A percentile compares a stretch with the other conserved stretches of the same genome.
Conservation (phyloP, 2,113 vertebrate species). For the Xiphophorus maculatus region DNA sequence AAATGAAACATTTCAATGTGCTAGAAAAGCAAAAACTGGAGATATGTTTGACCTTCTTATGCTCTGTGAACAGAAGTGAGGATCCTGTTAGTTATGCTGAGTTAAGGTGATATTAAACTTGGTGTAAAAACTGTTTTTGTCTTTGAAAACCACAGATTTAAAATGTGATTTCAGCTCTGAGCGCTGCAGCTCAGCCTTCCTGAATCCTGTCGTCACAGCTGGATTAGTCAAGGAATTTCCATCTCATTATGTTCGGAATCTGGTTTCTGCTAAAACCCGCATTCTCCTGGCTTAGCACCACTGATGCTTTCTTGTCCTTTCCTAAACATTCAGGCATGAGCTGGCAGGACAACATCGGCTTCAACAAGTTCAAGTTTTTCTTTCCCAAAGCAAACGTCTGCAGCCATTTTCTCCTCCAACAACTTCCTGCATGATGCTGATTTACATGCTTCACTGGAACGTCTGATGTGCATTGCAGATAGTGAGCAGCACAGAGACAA, state of each 20-base stretch:
- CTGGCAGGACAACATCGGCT: conserved; percentile 13
- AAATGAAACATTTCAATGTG: background rate
- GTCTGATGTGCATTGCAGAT: background rate
- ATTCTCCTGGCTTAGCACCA: conserved; percentile 61
- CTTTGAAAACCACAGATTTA: background rate
- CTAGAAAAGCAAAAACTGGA: background rate
- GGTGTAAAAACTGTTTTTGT: background rate
- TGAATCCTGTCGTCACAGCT: conserved; percentile 47
- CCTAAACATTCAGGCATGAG: conserved; percentile 40
- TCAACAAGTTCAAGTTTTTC: conserved; percentile 10
- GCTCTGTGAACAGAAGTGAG: no score
- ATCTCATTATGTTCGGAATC: conserved; percentile 72
- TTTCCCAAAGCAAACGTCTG: background rate
- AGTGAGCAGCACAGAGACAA: background rate
- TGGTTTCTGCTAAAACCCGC: conserved; percentile 63
- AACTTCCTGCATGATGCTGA: background rate
- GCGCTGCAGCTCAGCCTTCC: conserved; percentile 4
- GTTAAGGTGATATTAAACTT: background rate
- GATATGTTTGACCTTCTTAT: background rate
- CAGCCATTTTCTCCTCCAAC: background rate
- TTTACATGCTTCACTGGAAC: background rate
- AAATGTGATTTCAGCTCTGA: conserved; percentile 9
- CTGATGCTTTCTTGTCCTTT: conserved; percentile 54
- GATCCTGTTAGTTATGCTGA: background rate
- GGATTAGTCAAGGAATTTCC: conserved; percentile 74